Evolutionary conservation across 2,797 vertebrate genomes (phyloP).

Genomic region (Bucorvus abyssinicus): DNA sequence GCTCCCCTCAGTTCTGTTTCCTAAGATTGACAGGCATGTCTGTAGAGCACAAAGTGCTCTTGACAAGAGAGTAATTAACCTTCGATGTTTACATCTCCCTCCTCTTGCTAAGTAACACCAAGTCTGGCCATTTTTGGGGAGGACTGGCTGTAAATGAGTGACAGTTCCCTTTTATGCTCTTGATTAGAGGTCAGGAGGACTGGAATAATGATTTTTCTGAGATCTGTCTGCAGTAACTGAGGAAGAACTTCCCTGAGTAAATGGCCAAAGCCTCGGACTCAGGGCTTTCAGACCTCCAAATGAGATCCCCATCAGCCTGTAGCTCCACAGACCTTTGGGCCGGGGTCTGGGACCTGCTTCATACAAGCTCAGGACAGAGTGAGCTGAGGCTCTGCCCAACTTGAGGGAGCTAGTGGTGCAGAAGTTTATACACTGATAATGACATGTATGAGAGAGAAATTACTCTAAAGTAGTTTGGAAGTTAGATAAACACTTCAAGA

Average conservation of each 20-base stretch:
- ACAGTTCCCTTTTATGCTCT: neutral
- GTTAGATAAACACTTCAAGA: neutral
- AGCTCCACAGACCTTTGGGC: neutral
- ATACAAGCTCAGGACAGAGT: neutral
- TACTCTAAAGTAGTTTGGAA: neutral
- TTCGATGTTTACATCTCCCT: conserved; percentile 14
- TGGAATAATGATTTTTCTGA: neutral
- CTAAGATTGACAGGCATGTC: conserved; percentile 23
- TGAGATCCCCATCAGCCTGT: neutral
- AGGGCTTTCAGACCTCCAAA: neutral
- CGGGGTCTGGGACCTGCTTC: neutral
- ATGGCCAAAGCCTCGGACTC: neutral
- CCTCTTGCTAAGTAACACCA: neutral
- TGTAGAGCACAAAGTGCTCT: conserved; percentile 12
- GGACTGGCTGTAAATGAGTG: neutral
- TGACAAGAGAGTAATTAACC: conserved; percentile 46
- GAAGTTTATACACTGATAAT: neutral
- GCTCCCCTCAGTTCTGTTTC: neutral
- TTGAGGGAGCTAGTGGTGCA: neutral
- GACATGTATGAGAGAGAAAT: neutral
- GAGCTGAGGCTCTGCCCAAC: neutral
- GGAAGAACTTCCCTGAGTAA: neutral
- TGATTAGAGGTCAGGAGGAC: neutral
- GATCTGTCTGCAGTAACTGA: neutral
- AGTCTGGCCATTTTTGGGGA: neutral